Conservation (phyloP, 92 coral and sea anemone genomes). For the Montipora capitata region DNA sequence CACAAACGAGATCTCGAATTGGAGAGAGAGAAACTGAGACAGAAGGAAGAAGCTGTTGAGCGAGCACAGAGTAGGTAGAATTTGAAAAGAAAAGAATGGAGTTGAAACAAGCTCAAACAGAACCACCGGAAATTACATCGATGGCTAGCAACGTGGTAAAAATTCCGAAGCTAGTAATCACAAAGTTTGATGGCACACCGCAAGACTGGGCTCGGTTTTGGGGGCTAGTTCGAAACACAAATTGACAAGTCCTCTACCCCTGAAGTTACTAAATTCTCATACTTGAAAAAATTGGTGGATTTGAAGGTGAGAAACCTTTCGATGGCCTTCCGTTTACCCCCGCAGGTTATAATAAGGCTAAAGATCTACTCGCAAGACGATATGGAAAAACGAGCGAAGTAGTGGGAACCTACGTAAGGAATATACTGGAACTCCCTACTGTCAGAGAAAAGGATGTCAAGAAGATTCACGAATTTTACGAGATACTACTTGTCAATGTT, state of each 20-base stretch:
- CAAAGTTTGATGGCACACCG: slow-evolving; percentile 32
- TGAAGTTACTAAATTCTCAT: slow-evolving; percentile 68
- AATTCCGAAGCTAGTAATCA: slow-evolving; percentile 27
- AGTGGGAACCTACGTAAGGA: slow-evolving; percentile 63
- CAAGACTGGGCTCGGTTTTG: slow-evolving; percentile 70
- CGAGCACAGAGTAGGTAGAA: no score
- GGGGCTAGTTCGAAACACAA: slow-evolving; percentile 56
- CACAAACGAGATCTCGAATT: no score
- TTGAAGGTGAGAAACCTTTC: slow-evolving; percentile 61
- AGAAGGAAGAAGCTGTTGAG: no score
- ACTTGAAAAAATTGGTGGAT: slow-evolving; percentile 74
- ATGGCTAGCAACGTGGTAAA: slow-evolving; percentile 12
- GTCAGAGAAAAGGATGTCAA: slow-evolving; percentile 59
- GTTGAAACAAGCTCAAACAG: slow-evolving; percentile 10
- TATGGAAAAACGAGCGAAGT: slow-evolving; percentile 73
- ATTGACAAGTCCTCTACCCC: slow-evolving; percentile 19
- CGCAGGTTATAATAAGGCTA: slow-evolving; percentile 68
- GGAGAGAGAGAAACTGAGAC: no score
- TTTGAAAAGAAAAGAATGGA: no score
- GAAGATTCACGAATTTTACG: slow-evolving; percentile 77
- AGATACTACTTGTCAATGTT: slow-evolving; percentile 73
- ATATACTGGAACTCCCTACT: slow-evolving; percentile 72
- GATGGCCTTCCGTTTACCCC: slow-evolving; percentile 79
- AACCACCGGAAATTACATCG: background rate
- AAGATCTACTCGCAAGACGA: slow-evolving; percentile 24